These are phyloP conservation scores for Dinomys branickii DNA, from an alignment of 2,113 vertebrate species.

Conservation along the genomic window DNA sequence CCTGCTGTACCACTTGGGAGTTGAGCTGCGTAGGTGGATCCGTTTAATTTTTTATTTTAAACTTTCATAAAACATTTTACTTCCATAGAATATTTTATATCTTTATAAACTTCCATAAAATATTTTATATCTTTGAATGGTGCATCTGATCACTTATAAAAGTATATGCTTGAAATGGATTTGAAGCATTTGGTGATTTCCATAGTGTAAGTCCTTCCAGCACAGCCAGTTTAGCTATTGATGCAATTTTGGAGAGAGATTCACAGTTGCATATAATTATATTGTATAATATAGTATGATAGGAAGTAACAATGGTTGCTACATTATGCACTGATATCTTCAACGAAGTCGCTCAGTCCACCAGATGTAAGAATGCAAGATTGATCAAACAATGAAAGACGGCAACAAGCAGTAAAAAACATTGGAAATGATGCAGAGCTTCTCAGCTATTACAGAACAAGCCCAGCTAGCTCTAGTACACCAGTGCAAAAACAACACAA, in stretches of 20 bases:
- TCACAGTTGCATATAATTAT: neutral
- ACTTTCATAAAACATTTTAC: too few relatives aligned
- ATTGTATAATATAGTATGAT: neutral
- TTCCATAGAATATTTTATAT: too few relatives aligned
- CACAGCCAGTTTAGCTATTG: neutral
- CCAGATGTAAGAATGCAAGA: too few relatives aligned
- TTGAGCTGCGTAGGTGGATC: neutral
- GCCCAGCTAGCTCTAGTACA: too few relatives aligned
- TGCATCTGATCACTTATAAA: neutral
- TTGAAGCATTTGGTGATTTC: neutral
- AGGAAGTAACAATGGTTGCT: too few relatives aligned
- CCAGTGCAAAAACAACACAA: neutral
- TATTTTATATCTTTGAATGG: neutral
- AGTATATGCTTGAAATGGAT: neutral
- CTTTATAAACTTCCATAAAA: neutral
- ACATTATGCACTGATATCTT: too few relatives aligned
- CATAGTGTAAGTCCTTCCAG: neutral
- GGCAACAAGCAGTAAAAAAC: too few relatives aligned
- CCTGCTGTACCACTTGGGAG: neutral
- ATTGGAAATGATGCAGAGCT: too few relatives aligned
- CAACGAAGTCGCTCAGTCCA: too few relatives aligned
- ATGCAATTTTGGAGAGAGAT: neutral
- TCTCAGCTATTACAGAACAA: neutral
- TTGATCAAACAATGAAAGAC: too few relatives aligned
- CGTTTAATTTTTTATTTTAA: neutral